phyloP scores from a whole-genome alignment of 1,140 invertebrate species.

The Homalodisca vitripennis region DNA sequence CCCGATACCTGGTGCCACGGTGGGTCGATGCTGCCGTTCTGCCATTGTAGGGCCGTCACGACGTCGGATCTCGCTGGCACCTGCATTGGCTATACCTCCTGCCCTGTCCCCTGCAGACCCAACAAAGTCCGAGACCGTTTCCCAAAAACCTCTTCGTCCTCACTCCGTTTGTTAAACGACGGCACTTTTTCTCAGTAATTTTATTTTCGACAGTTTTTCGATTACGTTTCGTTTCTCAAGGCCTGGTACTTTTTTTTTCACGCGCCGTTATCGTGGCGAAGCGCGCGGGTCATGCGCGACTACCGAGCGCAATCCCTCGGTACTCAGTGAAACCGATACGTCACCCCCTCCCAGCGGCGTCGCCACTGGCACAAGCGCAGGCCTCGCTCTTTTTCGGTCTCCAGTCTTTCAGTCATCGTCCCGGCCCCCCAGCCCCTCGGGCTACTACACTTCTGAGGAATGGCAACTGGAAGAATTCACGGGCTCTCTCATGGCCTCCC shows the following conservation, averaged over 20 bases:
- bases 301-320: conserved; percentile 39
- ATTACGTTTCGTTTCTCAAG: not conserved
- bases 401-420: not conserved
- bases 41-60: too few species aligned
- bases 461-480: conserved; percentile 49
- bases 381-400: conserved; percentile 18
- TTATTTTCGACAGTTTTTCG: conserved; percentile 19
- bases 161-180: too few species aligned
- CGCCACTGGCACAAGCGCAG: not conserved
- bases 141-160: too few species aligned
- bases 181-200: too few species aligned
- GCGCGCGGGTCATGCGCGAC: conserved; percentile 35
- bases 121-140: too few species aligned
- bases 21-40: too few species aligned
- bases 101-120: too few species aligned
- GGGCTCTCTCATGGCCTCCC: conserved; percentile 43
- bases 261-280: conserved; percentile 16
- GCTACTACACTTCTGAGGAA: conserved; percentile 39
- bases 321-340: conserved; percentile 28
- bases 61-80: too few species aligned
- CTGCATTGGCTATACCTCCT: too few species aligned
- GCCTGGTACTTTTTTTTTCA: conserved; percentile 6
- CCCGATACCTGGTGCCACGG: too few species aligned
- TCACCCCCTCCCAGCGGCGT: conserved; percentile 5
- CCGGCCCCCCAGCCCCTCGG: not conserved